Conservation (phyloP, 2,888 invertebrate species). For the Anticlea derivata region DNA sequence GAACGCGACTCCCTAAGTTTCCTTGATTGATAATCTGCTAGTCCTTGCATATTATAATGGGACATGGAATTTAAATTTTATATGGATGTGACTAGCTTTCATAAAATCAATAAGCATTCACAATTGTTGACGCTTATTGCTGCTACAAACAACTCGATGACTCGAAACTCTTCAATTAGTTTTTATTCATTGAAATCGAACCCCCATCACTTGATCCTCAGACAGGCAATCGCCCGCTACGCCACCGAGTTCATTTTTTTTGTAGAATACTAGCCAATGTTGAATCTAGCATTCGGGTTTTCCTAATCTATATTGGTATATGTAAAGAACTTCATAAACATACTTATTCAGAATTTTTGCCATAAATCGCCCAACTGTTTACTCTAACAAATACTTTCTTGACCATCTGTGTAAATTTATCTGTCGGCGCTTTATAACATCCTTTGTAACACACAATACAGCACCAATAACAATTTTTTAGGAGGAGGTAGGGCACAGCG, state of each 20-base stretch:
- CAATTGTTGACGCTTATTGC: background rate
- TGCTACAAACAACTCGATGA: no score
- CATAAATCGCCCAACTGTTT: background rate
- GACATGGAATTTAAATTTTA: constrained; percentile 5
- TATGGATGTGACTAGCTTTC: background rate
- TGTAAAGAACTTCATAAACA: no score
- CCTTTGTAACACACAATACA: constrained; percentile 5
- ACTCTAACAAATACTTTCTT: background rate
- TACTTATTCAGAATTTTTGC: background rate
- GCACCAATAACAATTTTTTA: no score
- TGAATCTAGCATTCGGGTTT: no score
- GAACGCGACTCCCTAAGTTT: constrained; percentile 6
- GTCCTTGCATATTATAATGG: constrained; percentile 1
- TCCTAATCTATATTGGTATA: no score
- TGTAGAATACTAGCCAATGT: no score
- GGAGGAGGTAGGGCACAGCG: no score
- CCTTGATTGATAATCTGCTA: constrained; percentile 19
- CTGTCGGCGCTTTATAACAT: constrained; percentile 5
- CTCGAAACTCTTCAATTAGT: no score
- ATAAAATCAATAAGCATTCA: background rate
- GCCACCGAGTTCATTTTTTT: no score
- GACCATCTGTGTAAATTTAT: constrained; percentile 8
- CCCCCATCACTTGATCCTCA: no score
- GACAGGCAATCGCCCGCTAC: no score
- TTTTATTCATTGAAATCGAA: no score